Conservation (phyloP, 2,888 invertebrate genomes). For the Ichneumoninae sp. region DNA sequence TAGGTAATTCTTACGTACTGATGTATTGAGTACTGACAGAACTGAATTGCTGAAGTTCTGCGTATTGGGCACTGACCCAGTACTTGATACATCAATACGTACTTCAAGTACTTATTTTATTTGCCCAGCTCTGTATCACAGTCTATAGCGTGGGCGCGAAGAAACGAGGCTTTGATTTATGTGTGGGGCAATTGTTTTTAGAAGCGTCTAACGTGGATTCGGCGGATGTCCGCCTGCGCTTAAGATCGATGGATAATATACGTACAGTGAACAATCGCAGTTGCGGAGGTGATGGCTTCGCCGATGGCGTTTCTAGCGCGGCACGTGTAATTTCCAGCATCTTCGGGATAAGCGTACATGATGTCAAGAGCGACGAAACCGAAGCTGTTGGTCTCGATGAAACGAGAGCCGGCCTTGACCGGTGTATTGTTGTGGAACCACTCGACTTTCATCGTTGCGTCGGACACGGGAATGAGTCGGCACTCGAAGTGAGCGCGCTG, state of each 20-base stretch:
- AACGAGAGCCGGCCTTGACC: conserved; percentile 96
- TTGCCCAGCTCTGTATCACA: no score
- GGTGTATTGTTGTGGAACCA: conserved; percentile 97
- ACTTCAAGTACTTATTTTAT: no score
- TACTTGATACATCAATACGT: no score
- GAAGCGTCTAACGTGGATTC: no score
- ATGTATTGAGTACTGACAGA: no score
- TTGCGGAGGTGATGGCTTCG: conserved; percentile 96
- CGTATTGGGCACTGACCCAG: no score
- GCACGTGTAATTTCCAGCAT: conserved; percentile 98
- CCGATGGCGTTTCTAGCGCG: conserved; percentile 96
- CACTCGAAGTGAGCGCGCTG: conserved; percentile 98
- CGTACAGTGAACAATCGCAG: conserved; percentile 92
- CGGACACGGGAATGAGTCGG: conserved; percentile 96
- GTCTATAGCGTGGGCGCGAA: no score
- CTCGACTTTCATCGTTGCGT: conserved; percentile 96
- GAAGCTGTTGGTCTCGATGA: conserved; percentile 98
- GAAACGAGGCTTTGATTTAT: no score
- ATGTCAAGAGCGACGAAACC: conserved; percentile 99
- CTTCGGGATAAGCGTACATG: conserved; percentile 97
- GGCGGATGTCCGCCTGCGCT: background rate
- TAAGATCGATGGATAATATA: conserved; percentile 47
- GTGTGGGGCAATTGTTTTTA: no score
- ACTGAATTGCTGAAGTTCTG: no score
- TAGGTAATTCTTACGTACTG: no score